Conservation (phyloP, 30 jellyfish, hydroid and myxozoan species). For the Aurelia aurita region DNA sequence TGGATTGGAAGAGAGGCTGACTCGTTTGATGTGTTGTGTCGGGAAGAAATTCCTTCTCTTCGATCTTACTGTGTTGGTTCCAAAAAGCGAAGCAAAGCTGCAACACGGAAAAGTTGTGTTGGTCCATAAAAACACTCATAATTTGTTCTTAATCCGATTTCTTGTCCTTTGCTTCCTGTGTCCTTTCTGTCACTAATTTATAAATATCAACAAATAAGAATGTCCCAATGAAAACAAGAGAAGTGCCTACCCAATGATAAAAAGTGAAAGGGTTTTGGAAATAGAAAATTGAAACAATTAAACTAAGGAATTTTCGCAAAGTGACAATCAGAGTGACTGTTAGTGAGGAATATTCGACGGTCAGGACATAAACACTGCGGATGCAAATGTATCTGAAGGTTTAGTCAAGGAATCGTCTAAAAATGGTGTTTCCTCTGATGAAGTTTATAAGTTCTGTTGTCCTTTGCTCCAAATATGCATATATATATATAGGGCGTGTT, state of each 20-base stretch:
- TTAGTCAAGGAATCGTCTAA: constrained; percentile 5
- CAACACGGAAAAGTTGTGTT: too few species aligned
- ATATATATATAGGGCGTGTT: too few species aligned
- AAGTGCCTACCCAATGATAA: constrained; percentile 95
- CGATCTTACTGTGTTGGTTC: too few species aligned
- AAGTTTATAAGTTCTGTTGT: too few species aligned
- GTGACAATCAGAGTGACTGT: constrained; percentile 89
- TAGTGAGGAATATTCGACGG: constrained; percentile 87
- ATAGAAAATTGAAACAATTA: constrained; percentile 73
- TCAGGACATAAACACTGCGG: constrained; percentile 80
- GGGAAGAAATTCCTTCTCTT: too few species aligned
- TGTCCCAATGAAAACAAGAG: constrained; percentile 85
- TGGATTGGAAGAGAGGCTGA: too few species aligned
- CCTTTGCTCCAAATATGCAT: too few species aligned
- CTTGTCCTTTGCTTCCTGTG: not conserved
- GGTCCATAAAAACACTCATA: too few species aligned
- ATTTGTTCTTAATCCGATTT: not conserved
- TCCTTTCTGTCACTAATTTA: not conserved
- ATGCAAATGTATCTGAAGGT: constrained; percentile 78
- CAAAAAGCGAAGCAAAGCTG: too few species aligned
- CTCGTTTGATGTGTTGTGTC: too few species aligned
- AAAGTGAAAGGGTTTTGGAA: constrained; percentile 85
- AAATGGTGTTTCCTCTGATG: not conserved
- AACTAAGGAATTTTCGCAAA: constrained; percentile 83
- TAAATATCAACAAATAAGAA: constrained; percentile 65